phyloP scores from a whole-genome alignment of 1,140 invertebrate species.

The Diorhabda carinulata region DNA sequence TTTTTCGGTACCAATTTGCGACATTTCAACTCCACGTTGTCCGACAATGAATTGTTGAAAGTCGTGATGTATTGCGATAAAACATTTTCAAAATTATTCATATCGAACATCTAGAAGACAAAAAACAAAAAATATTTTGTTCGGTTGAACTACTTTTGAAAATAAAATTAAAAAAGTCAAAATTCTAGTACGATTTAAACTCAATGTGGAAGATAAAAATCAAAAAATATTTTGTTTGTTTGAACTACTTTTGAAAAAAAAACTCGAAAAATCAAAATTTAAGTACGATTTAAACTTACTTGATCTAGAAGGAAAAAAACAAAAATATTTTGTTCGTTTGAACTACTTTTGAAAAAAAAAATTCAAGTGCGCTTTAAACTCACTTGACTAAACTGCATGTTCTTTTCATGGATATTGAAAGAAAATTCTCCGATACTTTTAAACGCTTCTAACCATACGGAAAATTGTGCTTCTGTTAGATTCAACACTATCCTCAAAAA shows the following conservation, averaged over 20 bases:
- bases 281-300: too few species aligned
- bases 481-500: conserved; percentile 7
- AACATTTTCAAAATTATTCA: background rate
- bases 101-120: background rate
- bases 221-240: too few species aligned
- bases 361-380: background rate
- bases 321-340: too few species aligned
- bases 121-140: too few species aligned
- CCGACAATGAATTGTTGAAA: background rate
- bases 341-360: too few species aligned
- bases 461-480: background rate
- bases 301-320: too few species aligned
- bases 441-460: conserved; percentile 2
- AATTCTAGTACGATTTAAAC: too few species aligned
- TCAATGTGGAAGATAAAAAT: too few species aligned
- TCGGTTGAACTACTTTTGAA: too few species aligned
- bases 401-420: conserved; percentile 4
- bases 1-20: background rate
- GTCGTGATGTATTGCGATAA: background rate
- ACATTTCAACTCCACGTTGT: background rate
- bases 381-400: background rate
- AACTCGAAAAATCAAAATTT: too few species aligned
- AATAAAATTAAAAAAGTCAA: too few species aligned
- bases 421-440: conserved; percentile 6
- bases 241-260: too few species aligned